Conservation (phyloP, 2,113 vertebrate genomes). For the Theropithecus gelada region DNA sequence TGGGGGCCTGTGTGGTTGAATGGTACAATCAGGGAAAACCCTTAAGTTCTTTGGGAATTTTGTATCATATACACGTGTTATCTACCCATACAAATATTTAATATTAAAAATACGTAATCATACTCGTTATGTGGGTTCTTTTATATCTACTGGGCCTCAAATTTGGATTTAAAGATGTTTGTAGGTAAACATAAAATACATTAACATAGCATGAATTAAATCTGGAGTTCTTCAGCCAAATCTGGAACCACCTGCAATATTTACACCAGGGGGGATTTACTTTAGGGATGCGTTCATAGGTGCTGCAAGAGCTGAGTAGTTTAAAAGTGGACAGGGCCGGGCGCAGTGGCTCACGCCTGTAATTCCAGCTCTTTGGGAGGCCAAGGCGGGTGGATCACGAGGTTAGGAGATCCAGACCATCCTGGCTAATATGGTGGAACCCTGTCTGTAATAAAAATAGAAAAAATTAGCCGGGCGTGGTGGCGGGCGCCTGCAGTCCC, state of each 20-base stretch:
- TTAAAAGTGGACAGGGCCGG: not conserved
- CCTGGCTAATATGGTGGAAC: too few relatives aligned
- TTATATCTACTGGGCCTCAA: not conserved
- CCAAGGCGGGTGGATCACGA: too few relatives aligned
- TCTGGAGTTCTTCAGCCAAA: not conserved
- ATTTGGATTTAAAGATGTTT: not conserved
- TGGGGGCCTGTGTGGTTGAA: accelerated
- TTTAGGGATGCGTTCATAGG: not conserved
- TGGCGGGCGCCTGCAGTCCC: too few relatives aligned
- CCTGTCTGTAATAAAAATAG: too few relatives aligned
- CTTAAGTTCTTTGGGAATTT: not conserved
- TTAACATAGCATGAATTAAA: not conserved
- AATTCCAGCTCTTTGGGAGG: too few relatives aligned
- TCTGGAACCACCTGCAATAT: not conserved
- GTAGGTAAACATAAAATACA: not conserved
- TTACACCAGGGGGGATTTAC: not conserved
- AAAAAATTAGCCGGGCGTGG: too few relatives aligned
- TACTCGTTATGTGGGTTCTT: not conserved
- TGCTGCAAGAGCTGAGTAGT: not conserved
- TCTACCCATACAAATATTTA: not conserved
- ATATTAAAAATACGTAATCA: not conserved
- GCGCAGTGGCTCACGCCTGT: too few relatives aligned
- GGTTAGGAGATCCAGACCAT: too few relatives aligned
- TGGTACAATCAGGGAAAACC: not conserved
- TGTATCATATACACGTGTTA: not conserved